Base-by-base conservation (phyloP, 2,797 vertebrate species). In the Bryconaethiops microstoma region DNA sequence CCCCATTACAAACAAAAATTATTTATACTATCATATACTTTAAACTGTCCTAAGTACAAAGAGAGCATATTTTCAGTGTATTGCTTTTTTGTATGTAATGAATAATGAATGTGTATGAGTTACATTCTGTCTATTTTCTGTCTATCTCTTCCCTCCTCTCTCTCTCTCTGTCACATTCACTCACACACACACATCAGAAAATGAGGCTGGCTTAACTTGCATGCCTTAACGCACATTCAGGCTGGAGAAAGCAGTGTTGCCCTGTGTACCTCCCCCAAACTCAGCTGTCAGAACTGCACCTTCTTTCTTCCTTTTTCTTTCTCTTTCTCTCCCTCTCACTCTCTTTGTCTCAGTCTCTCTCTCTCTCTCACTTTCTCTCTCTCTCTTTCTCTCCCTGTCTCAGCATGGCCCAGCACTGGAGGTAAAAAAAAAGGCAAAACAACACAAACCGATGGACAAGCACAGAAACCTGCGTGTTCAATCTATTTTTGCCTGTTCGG, bases 401-500 rank as follows among this genome's bases (percentile, higher is more conserved):
- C 74, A 83, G 76, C 79, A 23, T 72, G 40, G 71, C 35, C 50
- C 42, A 81, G 40, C 72, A 83, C 71, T 63, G 35, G 76, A 54
- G 55, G 80, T 63, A 75, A 82, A 60, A 85, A 60, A 85, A 85
- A 70, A 84, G 72, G 63, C 63, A 63, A 68, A 63, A 63, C 84
- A 84, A 72, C 84, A 84, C 78, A 77, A 60, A 86, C 84, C 89
- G 85, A 54, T 77, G 82, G 82, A 69, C 85, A 80, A 83, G 81
- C 84, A 60, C 84, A 81, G 82, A 29, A 84, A 39, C 45, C 60
- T 70, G 77, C 74, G 71, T 79, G 84, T 92, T 86, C 83, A 88
- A 87, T 92, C 90, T 88, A 89, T 92, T 93, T 88, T 90, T 85
- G 86, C 86, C 87, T 86, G 88, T 88, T 90, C 89, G 87, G 89